Evolutionary conservation across 2,888 invertebrate species (phyloP).

Genomic region (Drosophila kambysellisi): DNA sequence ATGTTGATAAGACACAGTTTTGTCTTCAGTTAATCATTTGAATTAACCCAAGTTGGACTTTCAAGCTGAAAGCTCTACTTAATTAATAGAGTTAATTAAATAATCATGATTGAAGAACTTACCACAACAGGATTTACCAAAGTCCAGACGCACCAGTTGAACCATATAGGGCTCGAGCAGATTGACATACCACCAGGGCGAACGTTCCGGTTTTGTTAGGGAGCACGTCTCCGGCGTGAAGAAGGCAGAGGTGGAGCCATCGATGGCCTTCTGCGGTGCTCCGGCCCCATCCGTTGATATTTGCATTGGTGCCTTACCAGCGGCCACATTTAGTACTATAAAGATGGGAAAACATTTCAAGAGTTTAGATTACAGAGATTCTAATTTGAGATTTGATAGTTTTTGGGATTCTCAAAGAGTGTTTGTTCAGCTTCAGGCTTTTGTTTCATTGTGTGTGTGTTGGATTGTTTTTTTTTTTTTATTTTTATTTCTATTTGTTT

Average conservation of each 20-base stretch:
- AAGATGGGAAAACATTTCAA: slow-evolving; percentile 62
- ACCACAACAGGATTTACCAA: slow-evolving; percentile 96
- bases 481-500: slow-evolving; percentile 20
- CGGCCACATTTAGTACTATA: slow-evolving; percentile 96
- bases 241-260: slow-evolving; percentile 94
- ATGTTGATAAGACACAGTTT: background rate
- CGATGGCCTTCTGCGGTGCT: slow-evolving; percentile 95
- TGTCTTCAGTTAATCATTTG: background rate
- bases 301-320: slow-evolving; percentile 98
- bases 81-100: background rate
- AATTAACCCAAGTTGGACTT: background rate
- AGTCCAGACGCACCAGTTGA: slow-evolving; percentile 95
- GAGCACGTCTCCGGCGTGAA: slow-evolving; percentile 95
- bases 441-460: slow-evolving; percentile 40
- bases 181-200: slow-evolving; percentile 98
- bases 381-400: slow-evolving; percentile 3
- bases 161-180: slow-evolving; percentile 97
- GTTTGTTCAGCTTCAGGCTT: slow-evolving; percentile 27
- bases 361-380: slow-evolving; percentile 30
- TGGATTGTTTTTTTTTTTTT: background rate
- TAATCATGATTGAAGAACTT: slow-evolving; percentile 85
- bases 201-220: slow-evolving; percentile 92
- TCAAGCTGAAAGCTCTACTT: background rate
- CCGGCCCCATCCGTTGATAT: slow-evolving; percentile 93
- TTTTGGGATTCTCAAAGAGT: slow-evolving; percentile 1